A percentile compares a stretch with the other conserved stretches of the same genome.
These are phyloP conservation scores for Stichopus chloronotus DNA, from an alignment of 35 echinoderm and acorn worm species.

Conservation along the genomic window DNA sequence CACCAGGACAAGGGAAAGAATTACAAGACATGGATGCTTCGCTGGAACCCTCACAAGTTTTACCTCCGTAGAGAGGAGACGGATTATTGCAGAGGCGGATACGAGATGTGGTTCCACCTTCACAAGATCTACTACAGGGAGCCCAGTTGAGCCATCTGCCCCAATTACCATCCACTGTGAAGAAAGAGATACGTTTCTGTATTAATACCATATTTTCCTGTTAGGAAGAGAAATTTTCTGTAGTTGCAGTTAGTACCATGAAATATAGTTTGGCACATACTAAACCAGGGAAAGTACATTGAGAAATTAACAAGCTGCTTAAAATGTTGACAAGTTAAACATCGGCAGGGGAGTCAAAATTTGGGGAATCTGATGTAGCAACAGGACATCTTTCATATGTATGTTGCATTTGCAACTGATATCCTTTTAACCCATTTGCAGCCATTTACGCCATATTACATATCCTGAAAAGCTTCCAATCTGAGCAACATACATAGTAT, in stretches of 20 bases:
- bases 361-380: no score
- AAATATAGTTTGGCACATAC: background rate
- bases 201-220: background rate
- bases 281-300: background rate
- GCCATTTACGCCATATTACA: no score
- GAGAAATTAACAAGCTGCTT: no score
- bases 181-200: background rate
- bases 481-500: no score
- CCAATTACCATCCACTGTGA: constrained; percentile 81
- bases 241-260: background rate
- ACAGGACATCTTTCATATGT: no score
- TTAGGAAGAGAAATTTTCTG: background rate
- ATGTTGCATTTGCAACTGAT: no score
- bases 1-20: constrained; percentile 80
- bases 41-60: constrained; percentile 50
- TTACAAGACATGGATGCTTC: constrained; percentile 70
- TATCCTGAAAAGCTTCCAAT: no score
- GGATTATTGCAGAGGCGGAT: constrained; percentile 84
- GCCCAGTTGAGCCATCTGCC: constrained; percentile 80
- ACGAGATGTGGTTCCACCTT: constrained; percentile 63
- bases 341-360: no score
- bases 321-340: no score
- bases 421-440: no score
- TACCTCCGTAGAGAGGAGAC: constrained; percentile 76
- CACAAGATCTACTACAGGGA: constrained; percentile 65